Evolutionary conservation across 2,113 vertebrate species (phyloP).

Genomic region (Phaethornis superciliosus): DNA sequence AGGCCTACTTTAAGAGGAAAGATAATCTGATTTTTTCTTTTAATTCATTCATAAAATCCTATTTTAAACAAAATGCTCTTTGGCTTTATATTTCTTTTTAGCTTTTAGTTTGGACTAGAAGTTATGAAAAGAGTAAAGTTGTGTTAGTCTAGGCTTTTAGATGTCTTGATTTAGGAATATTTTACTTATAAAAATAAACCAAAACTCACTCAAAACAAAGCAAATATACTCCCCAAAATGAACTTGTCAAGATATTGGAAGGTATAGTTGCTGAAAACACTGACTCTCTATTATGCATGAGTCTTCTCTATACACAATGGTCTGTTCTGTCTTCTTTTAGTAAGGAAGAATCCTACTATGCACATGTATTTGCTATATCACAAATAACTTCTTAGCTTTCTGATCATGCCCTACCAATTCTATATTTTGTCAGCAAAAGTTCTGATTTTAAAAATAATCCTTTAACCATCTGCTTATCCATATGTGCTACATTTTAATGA

Average conservation of each 20-base stretch:
- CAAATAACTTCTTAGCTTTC: slow-evolving; percentile 69
- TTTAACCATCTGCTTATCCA: slow-evolving; percentile 70
- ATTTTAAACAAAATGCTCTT: neutral
- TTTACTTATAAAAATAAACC: neutral
- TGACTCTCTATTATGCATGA: neutral
- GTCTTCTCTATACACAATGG: neutral
- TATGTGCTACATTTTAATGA: slow-evolving; percentile 61
- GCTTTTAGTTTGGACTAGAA: neutral
- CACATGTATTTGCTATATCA: slow-evolving; percentile 19
- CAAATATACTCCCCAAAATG: neutral
- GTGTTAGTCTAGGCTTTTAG: neutral
- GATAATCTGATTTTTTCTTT: neutral
- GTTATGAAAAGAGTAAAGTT: neutral
- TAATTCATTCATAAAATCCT: neutral
- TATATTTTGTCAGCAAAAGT: slow-evolving; percentile 77
- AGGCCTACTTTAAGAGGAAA: neutral
- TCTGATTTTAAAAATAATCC: slow-evolving; percentile 74
- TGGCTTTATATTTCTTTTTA: neutral
- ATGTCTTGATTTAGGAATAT: neutral
- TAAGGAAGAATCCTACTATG: slow-evolving; percentile 44
- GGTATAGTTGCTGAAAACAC: neutral
- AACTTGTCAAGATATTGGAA: neutral
- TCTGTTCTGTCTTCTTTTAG: slow-evolving; percentile 48
- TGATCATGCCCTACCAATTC: slow-evolving; percentile 57
- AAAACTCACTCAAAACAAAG: neutral